These are phyloP conservation scores for Chorisops tibialis DNA, from an alignment of 2,888 invertebrate genomes.

Conservation along the genomic window DNA sequence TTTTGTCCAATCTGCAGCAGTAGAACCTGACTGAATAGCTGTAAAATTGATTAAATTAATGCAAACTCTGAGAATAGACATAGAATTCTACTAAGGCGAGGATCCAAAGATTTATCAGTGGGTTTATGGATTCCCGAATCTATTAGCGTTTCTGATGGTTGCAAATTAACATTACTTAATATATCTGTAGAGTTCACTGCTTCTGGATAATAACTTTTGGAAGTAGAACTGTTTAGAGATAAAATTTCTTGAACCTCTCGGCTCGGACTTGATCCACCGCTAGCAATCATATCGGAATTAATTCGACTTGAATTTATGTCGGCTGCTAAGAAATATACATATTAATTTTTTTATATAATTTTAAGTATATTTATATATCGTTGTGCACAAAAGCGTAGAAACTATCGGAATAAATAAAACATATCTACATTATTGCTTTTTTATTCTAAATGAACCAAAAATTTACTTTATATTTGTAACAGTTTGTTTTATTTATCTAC, in stretches of 20 bases:
- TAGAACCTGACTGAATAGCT: background rate
- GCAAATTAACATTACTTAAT: background rate
- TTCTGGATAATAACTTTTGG: background rate
- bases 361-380: background rate
- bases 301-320: background rate
- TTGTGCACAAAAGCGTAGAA: background rate
- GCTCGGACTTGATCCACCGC: constrained; percentile 86
- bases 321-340: too few relatives aligned
- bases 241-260: constrained; percentile 87
- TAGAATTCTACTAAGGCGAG: too few relatives aligned
- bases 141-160: background rate
- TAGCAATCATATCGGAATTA: constrained; percentile 50
- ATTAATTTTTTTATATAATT: background rate
- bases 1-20: constrained; percentile 40
- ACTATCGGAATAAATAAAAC: background rate
- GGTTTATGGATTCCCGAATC: too few relatives aligned
- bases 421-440: background rate
- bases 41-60: too few relatives aligned
- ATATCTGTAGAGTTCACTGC: too few relatives aligned
- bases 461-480: too few relatives aligned
- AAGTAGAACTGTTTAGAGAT: constrained; percentile 55
- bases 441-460: too few relatives aligned
- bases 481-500: too few relatives aligned
- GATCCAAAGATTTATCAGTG: too few relatives aligned
- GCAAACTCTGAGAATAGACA: too few relatives aligned